Base-by-base conservation (phyloP, 2,888 invertebrate genomes). In the Ochlodes sylvanus region DNA sequence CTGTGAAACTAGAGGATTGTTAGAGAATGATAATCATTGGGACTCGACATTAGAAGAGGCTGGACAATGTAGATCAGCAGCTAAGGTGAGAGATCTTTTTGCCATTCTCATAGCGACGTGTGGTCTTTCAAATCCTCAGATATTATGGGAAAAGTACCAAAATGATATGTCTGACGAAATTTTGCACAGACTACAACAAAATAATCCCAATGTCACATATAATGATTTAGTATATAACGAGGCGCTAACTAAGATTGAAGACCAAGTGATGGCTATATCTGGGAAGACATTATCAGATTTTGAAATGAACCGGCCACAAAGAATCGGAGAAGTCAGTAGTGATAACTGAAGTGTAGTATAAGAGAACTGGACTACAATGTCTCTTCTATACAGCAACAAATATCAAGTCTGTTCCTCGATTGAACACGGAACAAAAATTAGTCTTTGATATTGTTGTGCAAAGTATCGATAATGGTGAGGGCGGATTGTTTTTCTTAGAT, bases 281-380 rank as follows among this genome's bases (percentile, higher is more conserved):
- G 57, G 57, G 38, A 38, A 56, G 38, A 0, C 34, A 15, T 56
- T 38, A 56, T 56, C 56, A 15, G 38, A 56, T 34, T 38, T 56
- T 38, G 56, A 34, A 3, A 56, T 56, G 34, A 56, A 4, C 56
- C 34, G 56, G 34, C 56, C 38, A 56, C 34, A 17, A 56, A 56
- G 56, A 56, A 17, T 56, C 15, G 38, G 38, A 10, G 56, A 56
- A 38, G 17, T 56, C 17, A 38, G 38, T 56, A 62, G 62, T 32
- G 62, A 62, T 62, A 50, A 50, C n/a, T n/a, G n/a, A n/a, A n/a
- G n/a, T n/a, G n/a, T n/a, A n/a, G n/a, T 50, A 50, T 62, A 12
- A 21, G 44, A 34, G 62, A 62, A 62, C 50, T 50, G 15, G 17
- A 34, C 32, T 62, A 62, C 15, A 17, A 56, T 50, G 34, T 17